These are phyloP conservation scores for Andrena trimmerana DNA, from an alignment of 2,888 invertebrate species.

Conservation along the genomic window DNA sequence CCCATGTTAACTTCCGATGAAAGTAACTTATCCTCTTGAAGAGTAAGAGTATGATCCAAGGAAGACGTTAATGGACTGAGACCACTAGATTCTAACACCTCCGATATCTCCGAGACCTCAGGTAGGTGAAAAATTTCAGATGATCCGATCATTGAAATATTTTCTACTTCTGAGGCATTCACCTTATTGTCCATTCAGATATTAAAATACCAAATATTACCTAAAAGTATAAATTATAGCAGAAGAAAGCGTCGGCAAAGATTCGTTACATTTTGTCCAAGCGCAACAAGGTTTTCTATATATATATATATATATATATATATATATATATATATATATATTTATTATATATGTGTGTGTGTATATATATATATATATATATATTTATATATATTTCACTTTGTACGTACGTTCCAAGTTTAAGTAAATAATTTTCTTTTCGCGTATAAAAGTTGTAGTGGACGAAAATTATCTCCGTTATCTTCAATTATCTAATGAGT, in stretches of 20 bases:
- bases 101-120: slow-evolving; percentile 78
- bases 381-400: no score
- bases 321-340: no score
- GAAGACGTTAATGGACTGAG: slow-evolving; percentile 83
- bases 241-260: slow-evolving; percentile 1
- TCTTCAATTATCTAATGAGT: background rate
- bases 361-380: no score
- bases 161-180: slow-evolving; percentile 78
- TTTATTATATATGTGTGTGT: no score
- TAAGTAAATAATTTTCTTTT: slow-evolving; percentile 1
- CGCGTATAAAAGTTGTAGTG: background rate
- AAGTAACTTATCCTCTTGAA: slow-evolving; percentile 80
- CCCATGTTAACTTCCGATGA: slow-evolving; percentile 83
- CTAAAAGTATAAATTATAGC: slow-evolving; percentile 53
- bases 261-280: background rate
- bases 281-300: no score
- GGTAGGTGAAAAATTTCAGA: slow-evolving; percentile 78
- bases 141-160: slow-evolving; percentile 81
- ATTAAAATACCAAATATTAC: slow-evolving; percentile 63
- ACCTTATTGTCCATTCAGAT: slow-evolving; percentile 83
- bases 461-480: background rate
- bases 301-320: no score
- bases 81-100: slow-evolving; percentile 81
- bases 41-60: slow-evolving; percentile 80
- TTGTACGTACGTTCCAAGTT: background rate